A percentile compares a stretch with the other conserved stretches of the same genome.
These are phyloP conservation scores for Chinchilla lanigera DNA, from an alignment of 2,113 vertebrate species.

Conservation along the genomic window DNA sequence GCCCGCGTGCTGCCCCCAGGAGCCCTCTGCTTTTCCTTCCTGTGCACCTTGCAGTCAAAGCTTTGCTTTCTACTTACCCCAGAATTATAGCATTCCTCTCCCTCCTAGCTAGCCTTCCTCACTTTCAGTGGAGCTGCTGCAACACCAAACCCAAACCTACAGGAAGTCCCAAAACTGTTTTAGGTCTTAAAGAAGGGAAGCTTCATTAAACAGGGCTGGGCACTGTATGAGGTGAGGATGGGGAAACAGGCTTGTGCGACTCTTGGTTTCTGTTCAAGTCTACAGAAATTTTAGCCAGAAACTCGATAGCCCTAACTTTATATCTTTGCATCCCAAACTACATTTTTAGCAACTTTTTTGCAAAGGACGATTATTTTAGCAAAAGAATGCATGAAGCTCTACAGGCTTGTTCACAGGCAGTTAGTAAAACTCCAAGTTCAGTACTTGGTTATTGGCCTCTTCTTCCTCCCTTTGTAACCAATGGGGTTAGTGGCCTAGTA, in stretches of 20 bases:
- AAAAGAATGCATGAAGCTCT: background rate
- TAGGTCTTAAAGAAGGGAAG: background rate
- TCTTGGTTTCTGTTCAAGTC: background rate
- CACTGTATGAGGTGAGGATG: background rate
- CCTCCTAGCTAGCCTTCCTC: background rate
- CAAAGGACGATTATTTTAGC: constrained; percentile 20
- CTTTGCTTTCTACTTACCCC: background rate
- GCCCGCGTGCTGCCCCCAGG: background rate
- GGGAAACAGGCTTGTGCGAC: background rate
- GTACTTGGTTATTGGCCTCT: background rate
- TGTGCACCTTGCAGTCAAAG: background rate
- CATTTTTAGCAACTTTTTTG: background rate
- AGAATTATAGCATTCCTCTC: too few relatives aligned
- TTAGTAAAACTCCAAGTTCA: background rate
- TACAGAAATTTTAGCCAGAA: constrained; percentile 26
- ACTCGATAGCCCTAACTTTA: background rate
- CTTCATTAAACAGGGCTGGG: background rate
- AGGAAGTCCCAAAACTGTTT: background rate
- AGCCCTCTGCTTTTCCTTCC: background rate
- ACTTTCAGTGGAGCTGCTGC: background rate
- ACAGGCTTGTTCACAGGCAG: background rate
- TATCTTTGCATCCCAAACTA: background rate
- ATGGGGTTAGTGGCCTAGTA: background rate
- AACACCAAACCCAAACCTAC: background rate
- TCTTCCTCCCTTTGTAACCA: background rate